A percentile compares a stretch with the other conserved stretches of the same genome.
These are phyloP conservation scores for Cyphomyrus discorhynchus DNA, from an alignment of 2,113 vertebrate species.

Conservation along the genomic window DNA sequence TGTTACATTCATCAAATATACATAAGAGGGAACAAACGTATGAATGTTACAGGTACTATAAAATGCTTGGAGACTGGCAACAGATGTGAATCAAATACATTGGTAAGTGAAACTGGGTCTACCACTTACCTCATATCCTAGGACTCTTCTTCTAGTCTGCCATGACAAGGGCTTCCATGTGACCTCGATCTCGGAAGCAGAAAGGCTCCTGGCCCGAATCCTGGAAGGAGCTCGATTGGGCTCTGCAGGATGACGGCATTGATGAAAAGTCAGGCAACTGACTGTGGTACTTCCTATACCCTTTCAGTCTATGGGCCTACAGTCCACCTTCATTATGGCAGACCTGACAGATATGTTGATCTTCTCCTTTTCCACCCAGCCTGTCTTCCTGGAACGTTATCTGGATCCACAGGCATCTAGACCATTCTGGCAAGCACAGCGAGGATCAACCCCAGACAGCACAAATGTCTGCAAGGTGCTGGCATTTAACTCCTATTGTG, in stretches of 20 bases:
- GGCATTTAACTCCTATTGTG: background rate
- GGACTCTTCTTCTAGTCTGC: conserved; percentile 75
- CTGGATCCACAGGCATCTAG: background rate
- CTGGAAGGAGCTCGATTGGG: conserved; percentile 75
- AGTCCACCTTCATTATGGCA: background rate
- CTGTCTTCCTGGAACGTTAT: background rate
- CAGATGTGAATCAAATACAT: background rate
- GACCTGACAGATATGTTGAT: background rate
- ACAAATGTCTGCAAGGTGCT: background rate
- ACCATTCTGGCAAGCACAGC: background rate
- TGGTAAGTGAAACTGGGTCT: background rate
- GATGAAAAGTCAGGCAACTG: conserved; percentile 6
- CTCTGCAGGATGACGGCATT: conserved; percentile 60
- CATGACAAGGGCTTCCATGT: conserved; percentile 80
- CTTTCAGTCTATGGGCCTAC: background rate
- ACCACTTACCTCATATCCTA: conserved; percentile 83
- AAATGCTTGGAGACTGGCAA: background rate
- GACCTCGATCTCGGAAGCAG: conserved; percentile 84
- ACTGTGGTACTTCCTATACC: background rate
- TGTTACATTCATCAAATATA: background rate
- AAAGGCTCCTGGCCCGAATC: conserved; percentile 80
- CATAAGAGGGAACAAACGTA: background rate
- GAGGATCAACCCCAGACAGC: background rate
- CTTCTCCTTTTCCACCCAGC: background rate
- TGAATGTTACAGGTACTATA: background rate